phyloP scores from a whole-genome alignment of 2,113 vertebrate species.

The Alosa alosa region DNA sequence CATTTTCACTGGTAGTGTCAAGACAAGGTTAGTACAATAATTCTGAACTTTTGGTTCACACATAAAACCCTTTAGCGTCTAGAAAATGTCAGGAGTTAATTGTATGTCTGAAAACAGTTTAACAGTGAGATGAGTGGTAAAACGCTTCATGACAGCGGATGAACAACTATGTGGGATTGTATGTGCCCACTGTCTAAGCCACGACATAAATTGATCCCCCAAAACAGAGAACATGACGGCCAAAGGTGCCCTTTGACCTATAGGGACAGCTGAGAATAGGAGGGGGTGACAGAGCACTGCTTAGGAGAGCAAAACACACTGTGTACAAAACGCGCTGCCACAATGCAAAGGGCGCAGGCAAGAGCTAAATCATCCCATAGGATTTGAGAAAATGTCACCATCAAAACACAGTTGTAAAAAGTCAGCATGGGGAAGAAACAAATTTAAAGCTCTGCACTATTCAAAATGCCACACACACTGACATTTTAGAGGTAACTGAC shows the following conservation, averaged over 20 bases:
- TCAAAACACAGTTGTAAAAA: background rate
- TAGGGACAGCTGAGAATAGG: background rate
- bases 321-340: background rate
- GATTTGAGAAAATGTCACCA: background rate
- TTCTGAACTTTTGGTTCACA: too few species aligned
- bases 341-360: background rate
- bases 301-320: background rate
- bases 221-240: background rate
- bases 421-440: background rate
- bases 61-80: too few species aligned
- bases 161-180: background rate
- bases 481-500: background rate
- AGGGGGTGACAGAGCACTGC: background rate
- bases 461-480: background rate
- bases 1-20: too few species aligned
- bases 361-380: background rate
- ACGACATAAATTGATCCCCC: background rate
- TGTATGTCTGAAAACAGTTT: too few species aligned
- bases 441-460: background rate
- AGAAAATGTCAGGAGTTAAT: background rate
- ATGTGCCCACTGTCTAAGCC: background rate
- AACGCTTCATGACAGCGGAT: too few species aligned
- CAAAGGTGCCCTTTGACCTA: background rate
- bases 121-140: too few species aligned
- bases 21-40: too few species aligned